phyloP scores from a whole-genome alignment of 2,113 vertebrate species.

The Pongo abelii region DNA sequence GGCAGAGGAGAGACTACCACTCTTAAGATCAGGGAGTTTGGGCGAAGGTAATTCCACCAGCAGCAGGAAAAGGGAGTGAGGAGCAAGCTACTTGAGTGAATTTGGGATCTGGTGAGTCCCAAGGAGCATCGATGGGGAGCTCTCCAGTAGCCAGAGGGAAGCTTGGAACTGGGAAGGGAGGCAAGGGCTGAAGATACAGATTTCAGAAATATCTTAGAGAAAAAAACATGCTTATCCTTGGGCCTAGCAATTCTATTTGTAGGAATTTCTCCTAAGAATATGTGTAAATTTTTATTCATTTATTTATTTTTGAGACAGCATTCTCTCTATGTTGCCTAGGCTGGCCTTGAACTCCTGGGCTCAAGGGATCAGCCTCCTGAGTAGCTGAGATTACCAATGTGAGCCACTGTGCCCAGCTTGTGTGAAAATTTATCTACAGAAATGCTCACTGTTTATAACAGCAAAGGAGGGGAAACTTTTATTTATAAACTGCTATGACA shows the following conservation, averaged over 20 bases:
- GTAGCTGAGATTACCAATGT: not conserved
- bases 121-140: not conserved
- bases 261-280: conserved; percentile 64
- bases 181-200: not conserved
- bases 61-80: not conserved
- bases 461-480: conserved; percentile 47
- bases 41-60: no score
- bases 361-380: not conserved
- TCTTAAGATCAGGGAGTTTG: not conserved
- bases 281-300: conserved; percentile 27
- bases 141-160: not conserved
- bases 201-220: conserved; percentile 21
- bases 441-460: conserved; percentile 48
- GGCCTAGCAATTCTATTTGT: not conserved
- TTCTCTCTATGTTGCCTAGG: not conserved
- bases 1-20: not conserved
- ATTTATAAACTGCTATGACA: conserved; percentile 2
- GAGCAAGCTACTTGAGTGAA: not conserved
- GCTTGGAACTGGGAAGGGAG: not conserved
- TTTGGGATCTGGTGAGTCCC: not conserved
- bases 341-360: not conserved
- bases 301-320: not conserved
- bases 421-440: conserved; percentile 59
- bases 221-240: conserved; percentile 23
- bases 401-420: not conserved